Base-by-base conservation (phyloP, 2,888 invertebrate genomes). In the Antheraea assamensis region DNA sequence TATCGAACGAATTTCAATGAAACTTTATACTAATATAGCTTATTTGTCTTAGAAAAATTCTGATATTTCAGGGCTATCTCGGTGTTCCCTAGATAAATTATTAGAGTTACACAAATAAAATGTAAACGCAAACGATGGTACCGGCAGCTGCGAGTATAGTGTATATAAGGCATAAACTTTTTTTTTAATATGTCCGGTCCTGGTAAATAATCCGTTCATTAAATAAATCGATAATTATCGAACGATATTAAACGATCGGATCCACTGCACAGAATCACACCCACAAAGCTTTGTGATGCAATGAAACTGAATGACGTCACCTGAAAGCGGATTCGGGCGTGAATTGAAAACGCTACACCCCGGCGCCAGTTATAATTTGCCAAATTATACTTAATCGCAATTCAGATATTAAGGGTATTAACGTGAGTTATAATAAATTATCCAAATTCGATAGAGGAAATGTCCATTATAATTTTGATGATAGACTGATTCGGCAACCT, bases 301-400 rank as follows among this genome's bases (percentile, higher is more conserved):
- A 24, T 61, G 27, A 61, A 61, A 61, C 61, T 61, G 27, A 61
- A 61, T 61, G 61, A 61, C 61, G 27, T 61, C 61, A 61, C 24
- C 27, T 27, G 61, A 24, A 61, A 61, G 61, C 61, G 15, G 27
- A 61, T 61, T 61, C 15, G 27, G 17, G 27, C 61, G 61, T 61
- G 27, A 0, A 27, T 61, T 27, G 27, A 27, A 61, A 61, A 24
- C 61, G 61, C 61, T 27, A 27, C 27, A 19, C 27, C 24, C 24
- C 15, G 3, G 2, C 13, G 61, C 24, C 27, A 15, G 76, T 80
- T 80, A 81, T 82, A 82, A 85, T 85, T 85, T 80, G 76, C 77
- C 24, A 31, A 77, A 82, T 82, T 82, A 77, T 78, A 81, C 79
- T 81, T 75, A 76, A 82, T 82, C 81, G 72, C 81, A 77, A 78